Base-by-base conservation (phyloP, 2,888 invertebrate genomes). In the Lithophane semibrunnea region DNA sequence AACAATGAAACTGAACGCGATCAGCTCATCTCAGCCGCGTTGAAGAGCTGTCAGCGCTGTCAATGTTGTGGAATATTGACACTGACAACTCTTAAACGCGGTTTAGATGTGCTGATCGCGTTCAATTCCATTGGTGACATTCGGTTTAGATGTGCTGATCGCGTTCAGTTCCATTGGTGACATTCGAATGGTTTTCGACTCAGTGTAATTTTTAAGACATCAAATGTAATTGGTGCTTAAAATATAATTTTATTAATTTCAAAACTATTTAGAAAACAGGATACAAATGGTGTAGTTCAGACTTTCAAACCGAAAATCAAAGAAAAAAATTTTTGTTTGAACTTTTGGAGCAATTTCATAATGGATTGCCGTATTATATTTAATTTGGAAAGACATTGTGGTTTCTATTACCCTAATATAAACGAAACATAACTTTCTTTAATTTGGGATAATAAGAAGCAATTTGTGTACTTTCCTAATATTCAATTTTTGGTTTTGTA, bases 361-460 rank as follows among this genome's bases (percentile, higher is more conserved):
- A 78, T 79, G 29, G 65, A 56, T 76, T 75, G 77, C 76, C 24
- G 58, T 65, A 80, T 82, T 81, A 79, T 13, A 71, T 72, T 77
- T 68, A 74, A 84, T 84, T 86, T 66, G 29, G 21, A 63, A 69
- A 64, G 29, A 21, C 52, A 21, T 79, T 84, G 82, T 76, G 79
- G 84, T 86, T 88, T 82, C 63, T 78, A 64, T 81, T 72, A 64
- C 70, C 24, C 60, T 58, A 18, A 58, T 75, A 73, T 52, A 76
- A 79, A 75, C 29, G 37, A 75, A 73, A 75, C 16, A n/a, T 12
- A 21, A 71, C 68, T 84, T 78, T 85, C 61, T 80, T 69, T 75
- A 75, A 85, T 77, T 78, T 75, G 13, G 42, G 1, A 76, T 84
- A 86, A 86, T 77, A 66, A 24, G 16, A 74, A 60, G 54, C 60